These are phyloP conservation scores for Drosophila vallismaia DNA, from an alignment of 2,888 invertebrate species.

Conservation along the genomic window DNA sequence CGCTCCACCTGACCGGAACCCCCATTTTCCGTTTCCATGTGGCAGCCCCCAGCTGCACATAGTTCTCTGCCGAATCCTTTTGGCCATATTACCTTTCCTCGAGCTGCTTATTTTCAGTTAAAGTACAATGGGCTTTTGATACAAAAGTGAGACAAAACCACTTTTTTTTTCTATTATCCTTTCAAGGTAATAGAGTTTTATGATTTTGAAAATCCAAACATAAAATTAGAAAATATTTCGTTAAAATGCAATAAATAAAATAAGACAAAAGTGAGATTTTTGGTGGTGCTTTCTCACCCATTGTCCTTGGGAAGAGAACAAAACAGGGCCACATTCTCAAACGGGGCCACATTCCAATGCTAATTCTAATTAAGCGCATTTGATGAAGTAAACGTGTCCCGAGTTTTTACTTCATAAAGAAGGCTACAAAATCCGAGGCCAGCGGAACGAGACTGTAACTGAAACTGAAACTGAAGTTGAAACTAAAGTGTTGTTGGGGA, in stretches of 20 bases:
- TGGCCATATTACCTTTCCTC: neutral
- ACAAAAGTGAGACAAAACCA: too few species aligned
- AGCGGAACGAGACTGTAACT: conserved; percentile 27
- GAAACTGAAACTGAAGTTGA: neutral
- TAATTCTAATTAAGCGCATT: conserved; percentile 70
- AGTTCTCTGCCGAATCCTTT: conserved; percentile 20
- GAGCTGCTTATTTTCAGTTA: neutral
- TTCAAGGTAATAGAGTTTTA: too few species aligned
- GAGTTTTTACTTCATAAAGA: conserved; percentile 61
- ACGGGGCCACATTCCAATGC: conserved; percentile 56
- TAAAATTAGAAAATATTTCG: too few species aligned
- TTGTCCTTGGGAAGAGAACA: neutral
- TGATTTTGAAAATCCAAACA: too few species aligned
- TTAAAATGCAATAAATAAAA: too few species aligned
- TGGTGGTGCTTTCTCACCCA: neutral
- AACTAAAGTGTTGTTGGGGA: conserved; percentile 4
- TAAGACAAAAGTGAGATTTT: too few species aligned
- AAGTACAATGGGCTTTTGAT: neutral
- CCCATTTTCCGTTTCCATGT: neutral
- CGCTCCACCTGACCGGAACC: neutral
- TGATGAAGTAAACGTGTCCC: conserved; percentile 67
- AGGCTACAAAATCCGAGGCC: conserved; percentile 7
- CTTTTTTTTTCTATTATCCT: too few species aligned
- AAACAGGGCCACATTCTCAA: conserved; percentile 6
- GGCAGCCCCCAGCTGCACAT: conserved; percentile 7